Percentiles rank a stretch among this genome's conserved stretches.
Evolutionary conservation across 1,140 invertebrate genomes (phyloP).

Genomic region (Drosophila bocki): DNA sequence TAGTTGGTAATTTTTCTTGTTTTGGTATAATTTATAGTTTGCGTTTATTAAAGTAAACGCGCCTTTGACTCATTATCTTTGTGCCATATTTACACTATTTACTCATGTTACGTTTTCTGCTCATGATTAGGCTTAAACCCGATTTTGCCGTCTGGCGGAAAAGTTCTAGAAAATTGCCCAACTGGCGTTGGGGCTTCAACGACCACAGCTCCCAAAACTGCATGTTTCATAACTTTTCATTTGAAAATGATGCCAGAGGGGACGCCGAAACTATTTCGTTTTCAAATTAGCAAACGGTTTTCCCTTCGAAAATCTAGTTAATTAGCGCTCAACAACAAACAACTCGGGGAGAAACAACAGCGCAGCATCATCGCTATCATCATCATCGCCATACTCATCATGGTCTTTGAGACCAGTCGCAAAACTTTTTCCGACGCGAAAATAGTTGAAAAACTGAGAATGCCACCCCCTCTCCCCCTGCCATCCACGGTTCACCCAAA

Average conservation of each 20-base stretch:
- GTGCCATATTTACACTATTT: background rate
- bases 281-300: conserved; percentile 69
- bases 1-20: too few relatives aligned
- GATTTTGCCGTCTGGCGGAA: conserved; percentile 5
- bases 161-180: conserved; percentile 12
- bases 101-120: background rate
- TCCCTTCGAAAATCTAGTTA: conserved; percentile 65
- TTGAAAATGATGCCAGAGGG: conserved; percentile 38
- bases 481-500: conserved; percentile 1
- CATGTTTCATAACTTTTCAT: conserved; percentile 59
- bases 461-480: conserved; percentile 15
- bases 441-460: conserved; percentile 48
- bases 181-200: conserved; percentile 32
- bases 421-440: conserved; percentile 42
- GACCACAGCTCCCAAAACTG: conserved; percentile 16
- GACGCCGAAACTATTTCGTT: conserved; percentile 51
- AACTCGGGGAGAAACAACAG: conserved; percentile 41
- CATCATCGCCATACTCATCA: conserved; percentile 15
- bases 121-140: conserved; percentile 8
- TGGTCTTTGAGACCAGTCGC: conserved; percentile 12
- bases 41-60: too few relatives aligned
- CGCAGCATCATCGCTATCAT: conserved; percentile 16
- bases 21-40: too few relatives aligned
- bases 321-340: conserved; percentile 60
- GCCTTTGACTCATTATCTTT: background rate